Evolutionary conservation across 2,113 vertebrate genomes (phyloP).

Genomic region (Tychaedon coryphoeus): DNA sequence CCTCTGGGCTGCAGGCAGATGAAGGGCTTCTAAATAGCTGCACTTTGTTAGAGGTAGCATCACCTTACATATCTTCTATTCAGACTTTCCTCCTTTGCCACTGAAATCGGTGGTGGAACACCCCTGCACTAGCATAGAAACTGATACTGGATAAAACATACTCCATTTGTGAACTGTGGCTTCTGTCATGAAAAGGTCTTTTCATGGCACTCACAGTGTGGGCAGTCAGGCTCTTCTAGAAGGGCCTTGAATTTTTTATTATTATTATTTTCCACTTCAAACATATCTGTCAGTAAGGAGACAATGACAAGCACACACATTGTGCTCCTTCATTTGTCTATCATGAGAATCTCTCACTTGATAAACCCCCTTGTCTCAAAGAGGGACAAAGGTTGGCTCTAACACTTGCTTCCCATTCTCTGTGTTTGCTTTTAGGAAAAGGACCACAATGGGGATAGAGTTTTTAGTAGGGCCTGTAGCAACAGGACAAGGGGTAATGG

Average conservation of each 20-base stretch:
- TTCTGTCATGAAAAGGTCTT: conserved; percentile 17
- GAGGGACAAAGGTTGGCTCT: neutral
- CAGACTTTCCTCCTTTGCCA: neutral
- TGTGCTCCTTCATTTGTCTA: neutral
- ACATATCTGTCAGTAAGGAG: conserved; percentile 8
- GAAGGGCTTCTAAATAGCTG: neutral
- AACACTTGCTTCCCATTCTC: neutral
- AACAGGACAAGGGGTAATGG: neutral
- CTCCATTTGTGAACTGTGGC: neutral
- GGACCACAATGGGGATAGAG: neutral
- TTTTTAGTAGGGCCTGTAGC: neutral
- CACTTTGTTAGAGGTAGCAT: neutral
- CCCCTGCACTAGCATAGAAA: neutral
- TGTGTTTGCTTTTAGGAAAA: neutral
- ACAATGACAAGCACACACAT: neutral
- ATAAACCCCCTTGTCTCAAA: neutral
- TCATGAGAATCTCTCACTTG: neutral
- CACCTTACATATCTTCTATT: neutral
- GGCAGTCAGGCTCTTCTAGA: neutral
- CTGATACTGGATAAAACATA: neutral
- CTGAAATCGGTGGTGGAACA: neutral
- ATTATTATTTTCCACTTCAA: conserved; percentile 7
- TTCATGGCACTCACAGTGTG: neutral
- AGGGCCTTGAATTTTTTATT: neutral
- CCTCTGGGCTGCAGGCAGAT: neutral